These are phyloP conservation scores for Sorex fumeus DNA, from an alignment of 2,113 vertebrate species.

Conservation along the genomic window DNA sequence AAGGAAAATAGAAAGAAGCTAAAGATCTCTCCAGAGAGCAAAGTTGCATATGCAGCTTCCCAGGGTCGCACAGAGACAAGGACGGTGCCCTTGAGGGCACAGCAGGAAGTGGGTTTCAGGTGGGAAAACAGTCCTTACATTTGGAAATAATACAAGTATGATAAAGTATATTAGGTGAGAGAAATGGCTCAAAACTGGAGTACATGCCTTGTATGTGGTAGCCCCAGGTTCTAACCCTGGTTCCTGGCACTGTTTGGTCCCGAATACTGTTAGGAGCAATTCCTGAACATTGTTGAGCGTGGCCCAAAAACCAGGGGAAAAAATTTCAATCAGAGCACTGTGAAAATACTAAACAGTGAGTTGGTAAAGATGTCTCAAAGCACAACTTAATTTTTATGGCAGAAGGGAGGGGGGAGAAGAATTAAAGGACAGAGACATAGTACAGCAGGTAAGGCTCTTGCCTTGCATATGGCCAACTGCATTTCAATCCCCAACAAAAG, in stretches of 20 bases:
- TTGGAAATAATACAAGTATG: not conserved
- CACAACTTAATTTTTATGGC: not conserved
- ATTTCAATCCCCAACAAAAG: too few relatives aligned
- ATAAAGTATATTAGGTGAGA: too few relatives aligned
- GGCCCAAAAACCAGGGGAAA: not conserved
- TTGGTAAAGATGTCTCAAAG: not conserved
- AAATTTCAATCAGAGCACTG: not conserved
- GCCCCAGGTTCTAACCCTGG: too few relatives aligned
- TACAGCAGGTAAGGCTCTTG: too few relatives aligned
- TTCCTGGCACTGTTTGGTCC: too few relatives aligned
- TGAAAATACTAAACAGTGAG: not conserved
- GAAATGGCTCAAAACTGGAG: too few relatives aligned
- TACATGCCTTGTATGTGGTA: too few relatives aligned
- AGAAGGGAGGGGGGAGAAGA: too few relatives aligned
- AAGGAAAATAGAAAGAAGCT: not conserved
- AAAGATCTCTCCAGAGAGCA: not conserved
- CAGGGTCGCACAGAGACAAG: fast-evolving
- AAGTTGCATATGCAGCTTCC: not conserved
- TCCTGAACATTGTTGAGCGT: too few relatives aligned
- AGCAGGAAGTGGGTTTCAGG: not conserved
- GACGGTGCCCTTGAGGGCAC: not conserved
- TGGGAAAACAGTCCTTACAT: not conserved
- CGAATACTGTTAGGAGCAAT: too few relatives aligned
- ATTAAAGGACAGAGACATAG: too few relatives aligned
- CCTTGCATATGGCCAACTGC: too few relatives aligned